Percentiles rank a stretch among this genome's conserved stretches.
These are phyloP conservation scores for Mastomys coucha DNA, from an alignment of 2,113 vertebrate species.

Conservation along the genomic window DNA sequence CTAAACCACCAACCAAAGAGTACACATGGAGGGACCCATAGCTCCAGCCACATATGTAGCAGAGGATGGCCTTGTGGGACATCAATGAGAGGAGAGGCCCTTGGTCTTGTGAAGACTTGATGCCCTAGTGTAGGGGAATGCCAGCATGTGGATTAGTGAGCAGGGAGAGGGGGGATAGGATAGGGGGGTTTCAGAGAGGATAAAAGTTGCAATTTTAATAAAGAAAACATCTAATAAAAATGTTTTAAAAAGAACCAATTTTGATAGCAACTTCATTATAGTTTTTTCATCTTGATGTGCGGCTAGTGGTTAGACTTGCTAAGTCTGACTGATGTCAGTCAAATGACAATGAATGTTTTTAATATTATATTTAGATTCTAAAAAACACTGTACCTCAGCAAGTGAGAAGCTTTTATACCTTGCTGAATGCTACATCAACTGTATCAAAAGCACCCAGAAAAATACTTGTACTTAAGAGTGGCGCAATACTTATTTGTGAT, in stretches of 20 bases:
- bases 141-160: too few species aligned
- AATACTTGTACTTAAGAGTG: neutral
- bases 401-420: neutral
- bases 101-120: too few species aligned
- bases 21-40: too few species aligned
- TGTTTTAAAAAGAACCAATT: conserved; percentile 10
- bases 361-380: neutral
- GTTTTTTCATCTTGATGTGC: conserved; percentile 9
- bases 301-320: neutral
- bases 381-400: neutral
- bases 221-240: too few species aligned
- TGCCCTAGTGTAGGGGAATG: too few species aligned
- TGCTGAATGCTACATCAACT: neutral
- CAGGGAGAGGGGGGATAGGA: too few species aligned
- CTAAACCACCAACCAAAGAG: too few species aligned
- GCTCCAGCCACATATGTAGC: too few species aligned
- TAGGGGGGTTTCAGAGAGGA: too few species aligned
- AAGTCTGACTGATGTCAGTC: neutral
- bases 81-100: too few species aligned
- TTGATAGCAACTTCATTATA: neutral
- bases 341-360: conserved; percentile 5
- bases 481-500: neutral
- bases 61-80: too few species aligned
- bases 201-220: too few species aligned
- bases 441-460: neutral